These are phyloP conservation scores for Corbicula japonica DNA, from an alignment of 2,888 invertebrate genomes.

Conservation along the genomic window DNA sequence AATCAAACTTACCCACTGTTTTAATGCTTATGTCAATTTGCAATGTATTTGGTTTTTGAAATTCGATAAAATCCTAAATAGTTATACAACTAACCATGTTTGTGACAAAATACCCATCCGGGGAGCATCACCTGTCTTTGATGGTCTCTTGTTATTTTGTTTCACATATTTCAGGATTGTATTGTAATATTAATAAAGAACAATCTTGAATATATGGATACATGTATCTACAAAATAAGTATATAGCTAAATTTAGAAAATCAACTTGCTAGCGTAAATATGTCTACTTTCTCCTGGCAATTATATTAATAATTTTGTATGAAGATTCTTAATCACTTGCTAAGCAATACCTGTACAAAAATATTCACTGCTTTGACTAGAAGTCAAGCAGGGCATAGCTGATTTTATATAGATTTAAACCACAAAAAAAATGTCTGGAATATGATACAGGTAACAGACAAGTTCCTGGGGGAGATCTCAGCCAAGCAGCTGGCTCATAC, in stretches of 20 bases:
- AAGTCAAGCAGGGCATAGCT: neutral
- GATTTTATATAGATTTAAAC: neutral
- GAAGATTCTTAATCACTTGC: neutral
- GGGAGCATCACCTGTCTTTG: no score
- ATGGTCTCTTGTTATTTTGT: no score
- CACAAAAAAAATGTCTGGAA: neutral
- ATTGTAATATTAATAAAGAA: neutral
- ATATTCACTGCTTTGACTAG: neutral
- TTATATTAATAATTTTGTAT: neutral
- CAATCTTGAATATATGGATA: neutral
- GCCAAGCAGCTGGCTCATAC: neutral
- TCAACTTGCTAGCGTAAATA: neutral
- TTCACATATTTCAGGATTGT: no score
- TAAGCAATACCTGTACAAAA: neutral
- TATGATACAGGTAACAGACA: slow-evolving; percentile 3
- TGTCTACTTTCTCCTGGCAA: neutral
- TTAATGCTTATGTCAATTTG: no score
- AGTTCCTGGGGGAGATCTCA: neutral
- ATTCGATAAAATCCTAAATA: no score
- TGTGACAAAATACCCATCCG: no score
- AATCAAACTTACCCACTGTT: no score
- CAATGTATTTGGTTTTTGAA: no score
- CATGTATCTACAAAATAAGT: neutral
- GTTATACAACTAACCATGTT: no score
- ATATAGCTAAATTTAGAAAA: neutral